Evolutionary conservation across 2,888 invertebrate genomes (phyloP), one percentile per base, ranked within the genome.

Genomic region (Calephelis perditalis): DNA sequence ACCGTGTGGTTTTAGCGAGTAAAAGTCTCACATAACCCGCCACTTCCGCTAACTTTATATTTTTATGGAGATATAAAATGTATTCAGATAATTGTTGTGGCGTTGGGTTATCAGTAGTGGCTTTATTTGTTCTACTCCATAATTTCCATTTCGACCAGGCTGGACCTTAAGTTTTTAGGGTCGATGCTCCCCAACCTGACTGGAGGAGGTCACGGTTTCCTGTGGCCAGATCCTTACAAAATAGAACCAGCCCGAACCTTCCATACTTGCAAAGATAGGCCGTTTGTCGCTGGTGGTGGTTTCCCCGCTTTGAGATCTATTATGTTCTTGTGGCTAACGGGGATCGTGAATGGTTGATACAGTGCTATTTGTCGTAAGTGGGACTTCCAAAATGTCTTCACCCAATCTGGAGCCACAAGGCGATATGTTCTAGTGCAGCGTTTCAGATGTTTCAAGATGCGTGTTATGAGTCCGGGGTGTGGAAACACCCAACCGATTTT

Each of bases 341-440:
- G 49, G 3, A 71, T 40, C 4, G 59, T 61, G 12, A 69, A 56
- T 3, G 70, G 72, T 9, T 68, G 60, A 7, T 58, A 64, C 9
- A 70, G 45, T 0, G 72, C 69, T 54, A 75, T 58, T 6, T 59
- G 9, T 62, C 65, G 71, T 12, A 76, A 67, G 49, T 76, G 73
- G n/a, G 72, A 61, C 60, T 69, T 65, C 73, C 75, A 75, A 59
- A 71, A 76, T 2, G 70, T 71, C 52, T 64, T 63, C 12, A 65
- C 58, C 74, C 71, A 75, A 9, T 68, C 62, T 1, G 72, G 73
- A 2, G 63, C 68, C 36, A 73, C 66, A 37, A 73, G 9, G 9
- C 71, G 15, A 49, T 54, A 68, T 8, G 58, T 63, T 26, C 67
- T 69, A 10, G n/a, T 49, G 4, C 67, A 59, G 7, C 57, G 44